Conservation (phyloP, 2,797 vertebrate species). For the Graptemys geographica region DNA sequence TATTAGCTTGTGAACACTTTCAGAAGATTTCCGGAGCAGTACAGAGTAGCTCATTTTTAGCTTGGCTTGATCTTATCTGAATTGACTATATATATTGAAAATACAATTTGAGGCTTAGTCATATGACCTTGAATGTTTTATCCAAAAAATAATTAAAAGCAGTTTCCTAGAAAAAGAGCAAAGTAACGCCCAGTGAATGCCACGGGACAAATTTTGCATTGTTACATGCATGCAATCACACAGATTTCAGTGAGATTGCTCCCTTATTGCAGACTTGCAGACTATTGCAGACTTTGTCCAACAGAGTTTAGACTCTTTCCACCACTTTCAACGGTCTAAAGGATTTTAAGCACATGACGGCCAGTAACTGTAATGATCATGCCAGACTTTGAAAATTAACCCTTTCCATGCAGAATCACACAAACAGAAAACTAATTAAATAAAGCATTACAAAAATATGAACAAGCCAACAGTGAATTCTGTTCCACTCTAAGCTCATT, state of each 20-base stretch:
- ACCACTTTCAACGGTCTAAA: neutral
- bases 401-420: neutral
- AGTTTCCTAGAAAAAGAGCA: neutral
- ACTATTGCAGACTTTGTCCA: neutral
- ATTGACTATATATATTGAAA: neutral
- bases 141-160: neutral
- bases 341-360: neutral
- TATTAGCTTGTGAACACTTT: neutral
- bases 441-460: neutral
- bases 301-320: neutral
- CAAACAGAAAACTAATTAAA: neutral
- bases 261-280: neutral
- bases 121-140: neutral
- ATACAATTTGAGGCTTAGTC: neutral
- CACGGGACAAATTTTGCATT: neutral
- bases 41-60: neutral
- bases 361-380: neutral
- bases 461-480: neutral
- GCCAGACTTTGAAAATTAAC: neutral
- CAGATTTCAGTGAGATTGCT: neutral
- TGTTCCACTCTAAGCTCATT: neutral
- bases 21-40: neutral
- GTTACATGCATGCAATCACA: neutral
- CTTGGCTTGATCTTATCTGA: neutral
- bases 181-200: neutral